Conservation (phyloP, 2,797 vertebrate species). For the Bufotes viridis region DNA sequence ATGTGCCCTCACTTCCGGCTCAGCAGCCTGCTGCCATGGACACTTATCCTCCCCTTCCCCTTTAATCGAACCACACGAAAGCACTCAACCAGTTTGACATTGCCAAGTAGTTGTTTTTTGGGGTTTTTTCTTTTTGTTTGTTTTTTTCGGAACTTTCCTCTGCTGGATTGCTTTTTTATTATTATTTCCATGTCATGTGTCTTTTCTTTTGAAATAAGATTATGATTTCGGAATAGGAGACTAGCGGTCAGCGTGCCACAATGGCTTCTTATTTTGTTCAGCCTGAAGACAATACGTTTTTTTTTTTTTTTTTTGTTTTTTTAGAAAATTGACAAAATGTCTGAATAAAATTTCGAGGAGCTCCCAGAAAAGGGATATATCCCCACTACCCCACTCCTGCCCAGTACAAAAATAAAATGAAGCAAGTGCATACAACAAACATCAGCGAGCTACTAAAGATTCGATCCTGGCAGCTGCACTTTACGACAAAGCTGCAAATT, state of each 20-base stretch:
- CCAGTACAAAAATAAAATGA: constrained; percentile 64
- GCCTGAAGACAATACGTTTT: constrained; percentile 69
- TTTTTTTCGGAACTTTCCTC: constrained; percentile 68
- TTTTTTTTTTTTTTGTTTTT: constrained; percentile 74
- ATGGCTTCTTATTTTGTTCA: constrained; percentile 71
- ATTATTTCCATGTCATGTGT: constrained; percentile 59
- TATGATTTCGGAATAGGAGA: constrained; percentile 77
- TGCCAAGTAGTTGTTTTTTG: constrained; percentile 77
- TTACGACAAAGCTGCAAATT: constrained; percentile 69
- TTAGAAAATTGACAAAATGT: constrained; percentile 71
- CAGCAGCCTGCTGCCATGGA: constrained; percentile 82
- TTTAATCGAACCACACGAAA: constrained; percentile 79
- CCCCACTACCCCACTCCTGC: background rate
- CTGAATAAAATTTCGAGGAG: constrained; percentile 75
- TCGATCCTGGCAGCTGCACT: constrained; percentile 55
- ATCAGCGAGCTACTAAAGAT: constrained; percentile 66
- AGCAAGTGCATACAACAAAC: constrained; percentile 72
- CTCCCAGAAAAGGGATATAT: constrained; percentile 66
- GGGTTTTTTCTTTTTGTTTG: constrained; percentile 70
- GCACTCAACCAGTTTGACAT: constrained; percentile 84
- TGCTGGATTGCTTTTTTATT: constrained; percentile 72
- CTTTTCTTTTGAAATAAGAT: constrained; percentile 73
- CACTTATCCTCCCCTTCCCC: constrained; percentile 68
- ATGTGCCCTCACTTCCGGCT: constrained; percentile 72
- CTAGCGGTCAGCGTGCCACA: constrained; percentile 73